phyloP scores from a whole-genome alignment of 2,888 invertebrate species.

The Sarcophaga variegata region DNA sequence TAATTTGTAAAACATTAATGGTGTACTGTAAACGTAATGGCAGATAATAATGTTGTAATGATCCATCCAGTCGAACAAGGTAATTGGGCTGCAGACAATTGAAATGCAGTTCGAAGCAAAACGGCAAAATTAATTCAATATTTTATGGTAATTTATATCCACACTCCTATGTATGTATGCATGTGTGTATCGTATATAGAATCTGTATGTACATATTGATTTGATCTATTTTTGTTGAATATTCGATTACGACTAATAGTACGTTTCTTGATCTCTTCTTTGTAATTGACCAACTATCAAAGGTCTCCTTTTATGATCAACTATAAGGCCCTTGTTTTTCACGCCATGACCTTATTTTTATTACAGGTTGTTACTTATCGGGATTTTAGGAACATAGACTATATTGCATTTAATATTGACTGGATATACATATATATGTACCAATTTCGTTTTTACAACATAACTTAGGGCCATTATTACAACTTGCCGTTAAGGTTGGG shows the following conservation, averaged over 20 bases:
- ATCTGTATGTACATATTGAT: no score
- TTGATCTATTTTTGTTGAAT: no score
- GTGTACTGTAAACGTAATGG: slow-evolving; percentile 44
- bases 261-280: no score
- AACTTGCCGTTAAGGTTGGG: no score
- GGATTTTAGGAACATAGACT: neutral
- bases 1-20: slow-evolving; percentile 65
- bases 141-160: neutral
- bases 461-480: neutral
- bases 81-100: slow-evolving; percentile 58
- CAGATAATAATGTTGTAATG: slow-evolving; percentile 60
- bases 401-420: neutral
- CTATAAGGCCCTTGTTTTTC: no score
- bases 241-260: no score
- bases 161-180: no score
- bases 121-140: neutral
- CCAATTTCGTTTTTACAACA: neutral
- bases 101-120: slow-evolving; percentile 37
- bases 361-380: neutral
- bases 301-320: no score
- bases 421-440: neutral
- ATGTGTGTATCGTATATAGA: no score
- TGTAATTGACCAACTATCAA: no score
- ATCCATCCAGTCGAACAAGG: slow-evolving; percentile 33
- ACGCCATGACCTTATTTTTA: no score